phyloP scores from a whole-genome alignment of 2,113 vertebrate genomes.

The Ammospiza nelsoni region DNA sequence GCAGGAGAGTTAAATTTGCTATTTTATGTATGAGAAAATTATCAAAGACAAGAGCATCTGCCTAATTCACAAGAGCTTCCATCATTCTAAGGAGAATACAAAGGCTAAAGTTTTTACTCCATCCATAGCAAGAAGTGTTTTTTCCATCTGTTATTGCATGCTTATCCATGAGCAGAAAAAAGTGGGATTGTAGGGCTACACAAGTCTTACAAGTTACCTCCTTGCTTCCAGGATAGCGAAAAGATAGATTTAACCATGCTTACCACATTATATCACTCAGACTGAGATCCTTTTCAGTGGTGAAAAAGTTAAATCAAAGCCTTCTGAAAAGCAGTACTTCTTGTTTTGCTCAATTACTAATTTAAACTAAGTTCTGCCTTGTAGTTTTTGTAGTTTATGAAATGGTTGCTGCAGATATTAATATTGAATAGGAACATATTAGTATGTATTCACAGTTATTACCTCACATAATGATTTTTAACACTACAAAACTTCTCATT shows the following conservation, averaged over 20 bases:
- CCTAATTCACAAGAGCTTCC: background rate
- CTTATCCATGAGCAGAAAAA: background rate
- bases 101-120: background rate
- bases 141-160: background rate
- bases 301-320: background rate
- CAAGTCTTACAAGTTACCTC: background rate
- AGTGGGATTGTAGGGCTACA: background rate
- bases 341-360: background rate
- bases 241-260: background rate
- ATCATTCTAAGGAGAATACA: background rate
- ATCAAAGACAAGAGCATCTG: background rate
- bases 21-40: background rate
- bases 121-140: background rate
- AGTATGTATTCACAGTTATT: conserved; percentile 27
- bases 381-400: background rate
- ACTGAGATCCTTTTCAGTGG: background rate
- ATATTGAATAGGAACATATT: background rate
- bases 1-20: background rate
- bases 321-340: background rate
- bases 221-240: background rate
- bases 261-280: background rate
- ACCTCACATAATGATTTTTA: conserved; percentile 44
- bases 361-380: conserved; percentile 1
- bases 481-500: conserved; percentile 9
- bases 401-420: background rate